Evolutionary conservation across 2,888 invertebrate genomes (phyloP), one percentile per base, ranked within the genome.

Genomic region (Diloba caeruleocephala): DNA sequence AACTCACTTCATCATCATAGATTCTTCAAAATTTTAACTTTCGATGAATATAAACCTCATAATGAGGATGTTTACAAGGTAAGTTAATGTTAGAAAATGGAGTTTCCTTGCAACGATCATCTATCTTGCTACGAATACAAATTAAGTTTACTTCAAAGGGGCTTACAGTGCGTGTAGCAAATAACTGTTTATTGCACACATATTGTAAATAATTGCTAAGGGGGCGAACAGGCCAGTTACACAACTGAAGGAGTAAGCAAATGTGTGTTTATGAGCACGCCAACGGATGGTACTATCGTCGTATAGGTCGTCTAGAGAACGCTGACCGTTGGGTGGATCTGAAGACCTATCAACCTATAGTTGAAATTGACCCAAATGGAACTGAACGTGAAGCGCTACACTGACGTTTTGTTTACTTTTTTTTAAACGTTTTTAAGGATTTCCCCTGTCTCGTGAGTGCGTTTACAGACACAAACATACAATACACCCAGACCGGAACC

Each of bases 331-430:
- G 76, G 79, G 79, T 78, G 76, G 75, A 65, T 53, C 56, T 65
- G 63, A 69, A 75, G 76, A 82, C 73, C 76, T 54, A 28, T 45
- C 62, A 74, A 74, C 64, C 72, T 77, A 82, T 81, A 81, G 78
- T 78, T 78, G 80, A 82, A 85, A 82, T 82, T 85, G 87, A 85
- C 84, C 85, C 69, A 81, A 85, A 87, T 85, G 81, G 74, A 78
- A 68, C 60, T 67, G 58, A 71, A 76, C 74, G 77, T 82, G 78
- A 76, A 80, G 62, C 63, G 60, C 68, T 71, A 76, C 82, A 81
- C 64, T 71, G 66, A 74, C 72, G 61, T 74, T 83, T 78, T 74
- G 75, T 77, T 79, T 69, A 76, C 65, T 48, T 55, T 56, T 69
- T 62, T 50, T 61, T 63, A 51, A 68, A 42, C 48, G n/a, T n/a